Evolutionary conservation across 2,888 invertebrate species (phyloP).

Genomic region (Cosmia trapezina): DNA sequence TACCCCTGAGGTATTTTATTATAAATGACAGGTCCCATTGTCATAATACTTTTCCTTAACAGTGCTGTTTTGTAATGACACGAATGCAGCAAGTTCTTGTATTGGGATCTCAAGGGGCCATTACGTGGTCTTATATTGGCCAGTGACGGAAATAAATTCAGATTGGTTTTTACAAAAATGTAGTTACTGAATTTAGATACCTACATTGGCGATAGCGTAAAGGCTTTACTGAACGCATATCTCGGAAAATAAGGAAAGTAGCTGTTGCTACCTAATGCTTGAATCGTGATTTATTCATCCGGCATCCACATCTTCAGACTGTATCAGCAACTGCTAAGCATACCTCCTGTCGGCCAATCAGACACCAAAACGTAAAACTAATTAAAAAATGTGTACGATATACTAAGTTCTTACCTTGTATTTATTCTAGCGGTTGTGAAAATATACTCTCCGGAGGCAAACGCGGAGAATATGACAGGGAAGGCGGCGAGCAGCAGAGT

Average conservation of each 20-base stretch:
- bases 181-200: not conserved
- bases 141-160: no score
- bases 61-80: no score
- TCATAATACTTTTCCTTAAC: no score
- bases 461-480: constrained; percentile 85
- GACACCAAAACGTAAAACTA: not conserved
- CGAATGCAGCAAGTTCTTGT: no score
- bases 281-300: not conserved
- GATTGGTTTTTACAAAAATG: no score
- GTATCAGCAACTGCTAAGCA: not conserved
- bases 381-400: not conserved
- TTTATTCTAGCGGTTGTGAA: constrained; percentile 86
- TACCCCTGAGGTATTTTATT: no score
- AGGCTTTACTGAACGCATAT: not conserved
- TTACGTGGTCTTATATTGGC: no score
- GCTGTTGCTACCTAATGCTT: no score
- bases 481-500: constrained; percentile 80
- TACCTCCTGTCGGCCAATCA: not conserved
- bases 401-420: constrained; percentile 75
- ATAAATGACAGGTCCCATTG: no score
- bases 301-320: not conserved
- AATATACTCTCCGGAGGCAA: constrained; percentile 85
- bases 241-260: not conserved
- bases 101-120: no score
- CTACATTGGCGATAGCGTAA: no score